These are phyloP conservation scores for Theristus sp. DNA, from an alignment of 2,888 invertebrate genomes.

Conservation along the genomic window DNA sequence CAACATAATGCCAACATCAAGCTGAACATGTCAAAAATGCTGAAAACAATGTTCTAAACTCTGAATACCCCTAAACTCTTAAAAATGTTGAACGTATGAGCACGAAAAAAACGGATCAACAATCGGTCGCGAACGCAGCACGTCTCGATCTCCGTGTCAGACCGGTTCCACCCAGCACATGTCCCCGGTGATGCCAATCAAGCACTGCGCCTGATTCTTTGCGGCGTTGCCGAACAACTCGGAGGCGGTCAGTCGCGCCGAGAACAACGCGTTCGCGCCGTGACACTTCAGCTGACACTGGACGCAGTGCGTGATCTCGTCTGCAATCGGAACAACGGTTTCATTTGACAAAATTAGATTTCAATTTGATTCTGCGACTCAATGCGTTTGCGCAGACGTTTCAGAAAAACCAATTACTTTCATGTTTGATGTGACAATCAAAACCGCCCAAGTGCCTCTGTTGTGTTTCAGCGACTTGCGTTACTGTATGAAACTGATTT, in stretches of 20 bases:
- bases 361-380: no score
- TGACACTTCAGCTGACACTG: background rate
- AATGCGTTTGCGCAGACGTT: no score
- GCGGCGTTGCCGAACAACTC: background rate
- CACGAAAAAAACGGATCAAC: background rate
- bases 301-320: background rate
- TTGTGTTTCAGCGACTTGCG: no score
- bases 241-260: background rate
- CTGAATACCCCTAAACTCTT: background rate
- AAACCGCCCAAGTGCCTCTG: no score
- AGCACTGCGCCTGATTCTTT: background rate
- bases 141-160: background rate
- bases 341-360: no score
- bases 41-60: background rate
- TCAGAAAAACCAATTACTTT: no score
- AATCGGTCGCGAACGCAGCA: background rate
- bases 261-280: background rate
- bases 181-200: background rate
- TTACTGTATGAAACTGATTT: no score
- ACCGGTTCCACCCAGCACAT: background rate
- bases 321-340: background rate
- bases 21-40: background rate
- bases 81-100: background rate
- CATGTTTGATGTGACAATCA: no score
- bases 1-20: background rate